A percentile compares a stretch with the other conserved stretches of the same genome.
Conservation (phyloP, 2,113 vertebrate genomes). For the Pangasianodon gigas region DNA sequence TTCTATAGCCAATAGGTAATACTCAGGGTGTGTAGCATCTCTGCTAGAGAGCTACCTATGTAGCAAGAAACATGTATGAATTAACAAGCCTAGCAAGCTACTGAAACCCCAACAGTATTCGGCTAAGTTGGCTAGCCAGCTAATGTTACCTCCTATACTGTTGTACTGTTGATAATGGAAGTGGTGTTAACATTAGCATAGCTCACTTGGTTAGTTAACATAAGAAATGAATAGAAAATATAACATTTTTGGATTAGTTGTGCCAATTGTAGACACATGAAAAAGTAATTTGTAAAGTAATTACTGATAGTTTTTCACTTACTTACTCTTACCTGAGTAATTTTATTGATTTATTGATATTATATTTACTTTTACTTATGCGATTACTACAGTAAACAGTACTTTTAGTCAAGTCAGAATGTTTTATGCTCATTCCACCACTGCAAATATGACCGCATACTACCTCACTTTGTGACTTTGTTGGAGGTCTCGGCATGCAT, state of each 20-base stretch:
- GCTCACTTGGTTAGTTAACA: too few species aligned
- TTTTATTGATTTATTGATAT: too few species aligned
- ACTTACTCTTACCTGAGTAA: too few species aligned
- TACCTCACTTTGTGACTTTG: neutral
- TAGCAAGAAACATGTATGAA: neutral
- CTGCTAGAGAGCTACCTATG: neutral
- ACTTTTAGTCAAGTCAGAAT: neutral
- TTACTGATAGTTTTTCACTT: too few species aligned
- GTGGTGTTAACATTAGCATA: too few species aligned
- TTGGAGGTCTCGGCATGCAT: neutral
- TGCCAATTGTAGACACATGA: too few species aligned
- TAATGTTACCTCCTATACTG: neutral
- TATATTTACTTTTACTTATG: neutral
- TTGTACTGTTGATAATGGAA: neutral
- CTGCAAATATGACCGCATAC: neutral
- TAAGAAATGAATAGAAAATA: too few species aligned
- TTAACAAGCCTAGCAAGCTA: neutral
- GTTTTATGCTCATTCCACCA: neutral
- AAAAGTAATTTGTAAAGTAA: too few species aligned
- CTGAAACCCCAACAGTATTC: neutral
- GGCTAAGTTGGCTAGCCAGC: neutral
- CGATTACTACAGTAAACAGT: neutral
- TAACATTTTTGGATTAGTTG: too few species aligned
- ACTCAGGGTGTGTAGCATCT: neutral
- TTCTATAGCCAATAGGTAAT: neutral